Conservation (phyloP, 2,797 vertebrate genomes). For the Helarctos malayanus region DNA sequence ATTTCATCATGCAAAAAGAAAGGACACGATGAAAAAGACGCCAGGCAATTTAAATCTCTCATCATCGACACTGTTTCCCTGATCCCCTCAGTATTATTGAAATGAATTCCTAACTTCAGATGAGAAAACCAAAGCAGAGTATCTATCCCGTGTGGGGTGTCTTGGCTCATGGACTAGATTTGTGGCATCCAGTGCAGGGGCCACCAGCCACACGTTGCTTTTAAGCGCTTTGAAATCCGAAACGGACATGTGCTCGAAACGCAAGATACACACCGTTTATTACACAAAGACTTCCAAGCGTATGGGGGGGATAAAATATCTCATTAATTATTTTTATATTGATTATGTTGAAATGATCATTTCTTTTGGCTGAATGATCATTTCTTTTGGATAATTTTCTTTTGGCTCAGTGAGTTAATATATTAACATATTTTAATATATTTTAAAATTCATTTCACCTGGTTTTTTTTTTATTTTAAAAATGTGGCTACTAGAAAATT, state of each 20-base stretch:
- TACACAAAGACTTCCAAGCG: not conserved
- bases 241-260: not conserved
- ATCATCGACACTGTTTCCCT: accelerated
- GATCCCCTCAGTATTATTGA: not conserved
- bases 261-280: not conserved
- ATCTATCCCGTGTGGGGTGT: not conserved
- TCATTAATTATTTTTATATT: not conserved
- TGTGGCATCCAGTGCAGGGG: accelerated
- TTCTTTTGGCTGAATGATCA: not conserved
- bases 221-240: not conserved
- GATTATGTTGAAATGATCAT: not conserved
- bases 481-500: not conserved
- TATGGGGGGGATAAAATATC: not conserved
- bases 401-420: not conserved
- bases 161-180: not conserved
- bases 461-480: not conserved
- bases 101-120: not conserved
- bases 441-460: constrained; percentile 20
- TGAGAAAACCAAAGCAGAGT: not conserved
- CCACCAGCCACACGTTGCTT: not conserved
- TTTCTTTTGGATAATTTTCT: not conserved
- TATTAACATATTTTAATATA: not conserved
- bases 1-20: not conserved
- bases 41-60: not conserved
- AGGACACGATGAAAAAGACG: not conserved